Evolutionary conservation across 2,797 vertebrate genomes (phyloP).

Genomic region (Pseudocheirus occidentalis): DNA sequence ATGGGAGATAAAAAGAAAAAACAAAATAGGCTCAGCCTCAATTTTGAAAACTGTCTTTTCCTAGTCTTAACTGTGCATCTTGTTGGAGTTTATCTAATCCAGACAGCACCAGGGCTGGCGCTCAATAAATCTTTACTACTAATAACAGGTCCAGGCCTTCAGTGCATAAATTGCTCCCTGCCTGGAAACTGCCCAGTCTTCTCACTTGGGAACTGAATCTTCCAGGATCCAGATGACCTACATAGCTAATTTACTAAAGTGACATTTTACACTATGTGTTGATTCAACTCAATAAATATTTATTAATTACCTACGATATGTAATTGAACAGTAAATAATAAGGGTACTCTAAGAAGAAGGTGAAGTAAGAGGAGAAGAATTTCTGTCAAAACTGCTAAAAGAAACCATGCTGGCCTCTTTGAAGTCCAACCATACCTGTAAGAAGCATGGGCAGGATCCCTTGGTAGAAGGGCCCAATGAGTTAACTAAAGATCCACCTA

Average conservation of each 20-base stretch:
- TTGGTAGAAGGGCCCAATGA: constrained; percentile 19
- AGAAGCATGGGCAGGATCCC: not conserved
- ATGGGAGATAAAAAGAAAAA: constrained; percentile 28
- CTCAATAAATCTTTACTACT: not conserved
- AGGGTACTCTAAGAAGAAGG: constrained; percentile 7
- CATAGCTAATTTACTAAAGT: constrained; percentile 51
- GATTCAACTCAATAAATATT: not conserved
- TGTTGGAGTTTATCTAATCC: not conserved
- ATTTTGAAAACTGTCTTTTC: not conserved
- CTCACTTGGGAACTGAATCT: constrained; percentile 30
- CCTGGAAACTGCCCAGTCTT: constrained; percentile 25
- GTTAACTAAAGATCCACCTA: constrained; percentile 62
- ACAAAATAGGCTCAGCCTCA: not conserved
- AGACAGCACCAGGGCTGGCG: not conserved
- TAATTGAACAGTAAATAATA: not conserved
- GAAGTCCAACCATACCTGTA: not conserved
- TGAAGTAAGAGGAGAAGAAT: constrained; percentile 39
- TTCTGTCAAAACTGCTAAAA: constrained; percentile 18
- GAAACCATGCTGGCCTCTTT: constrained; percentile 24
- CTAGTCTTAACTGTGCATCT: not conserved
- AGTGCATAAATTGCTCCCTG: constrained; percentile 6
- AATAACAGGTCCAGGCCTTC: constrained; percentile 24
- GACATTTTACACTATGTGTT: constrained; percentile 26
- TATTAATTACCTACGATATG: not conserved
- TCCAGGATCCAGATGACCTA: constrained; percentile 32